These are phyloP conservation scores for Ictidomys tridecemlineatus DNA, from an alignment of 2,113 vertebrate genomes.

Conservation along the genomic window DNA sequence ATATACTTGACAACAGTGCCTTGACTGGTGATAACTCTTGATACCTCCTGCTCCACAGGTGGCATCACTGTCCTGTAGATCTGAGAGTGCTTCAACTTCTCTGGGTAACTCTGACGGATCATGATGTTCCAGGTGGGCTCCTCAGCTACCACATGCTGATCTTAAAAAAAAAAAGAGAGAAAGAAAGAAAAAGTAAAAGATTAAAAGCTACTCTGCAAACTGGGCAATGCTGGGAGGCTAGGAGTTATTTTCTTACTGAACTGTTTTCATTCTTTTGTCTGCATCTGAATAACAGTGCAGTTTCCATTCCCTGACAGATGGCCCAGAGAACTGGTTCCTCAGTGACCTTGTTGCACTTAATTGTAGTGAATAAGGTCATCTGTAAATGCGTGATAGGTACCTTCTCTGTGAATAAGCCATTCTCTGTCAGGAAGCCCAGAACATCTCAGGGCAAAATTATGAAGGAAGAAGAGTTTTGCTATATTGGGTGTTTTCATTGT, in stretches of 20 bases:
- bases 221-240: not conserved
- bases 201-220: not conserved
- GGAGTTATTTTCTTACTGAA: not conserved
- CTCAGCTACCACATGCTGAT: not conserved
- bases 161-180: constrained; percentile 28
- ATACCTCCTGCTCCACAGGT: constrained; percentile 88
- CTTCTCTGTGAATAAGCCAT: not conserved
- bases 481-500: not conserved
- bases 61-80: constrained; percentile 74
- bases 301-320: not conserved
- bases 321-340: not conserved
- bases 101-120: constrained; percentile 92
- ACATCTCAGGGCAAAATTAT: not conserved
- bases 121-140: constrained; percentile 85
- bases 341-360: not conserved
- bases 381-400: not conserved
- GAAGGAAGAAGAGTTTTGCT: not conserved
- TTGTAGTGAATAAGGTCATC: not conserved
- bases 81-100: constrained; percentile 80
- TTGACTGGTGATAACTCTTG: constrained; percentile 91
- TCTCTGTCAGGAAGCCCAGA: not conserved
- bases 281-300: not conserved
- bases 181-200: not conserved
- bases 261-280: constrained; percentile 23
- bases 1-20: constrained; percentile 93